Conservation (phyloP, 2,797 vertebrate genomes). For the Cyclura pinguis region DNA sequence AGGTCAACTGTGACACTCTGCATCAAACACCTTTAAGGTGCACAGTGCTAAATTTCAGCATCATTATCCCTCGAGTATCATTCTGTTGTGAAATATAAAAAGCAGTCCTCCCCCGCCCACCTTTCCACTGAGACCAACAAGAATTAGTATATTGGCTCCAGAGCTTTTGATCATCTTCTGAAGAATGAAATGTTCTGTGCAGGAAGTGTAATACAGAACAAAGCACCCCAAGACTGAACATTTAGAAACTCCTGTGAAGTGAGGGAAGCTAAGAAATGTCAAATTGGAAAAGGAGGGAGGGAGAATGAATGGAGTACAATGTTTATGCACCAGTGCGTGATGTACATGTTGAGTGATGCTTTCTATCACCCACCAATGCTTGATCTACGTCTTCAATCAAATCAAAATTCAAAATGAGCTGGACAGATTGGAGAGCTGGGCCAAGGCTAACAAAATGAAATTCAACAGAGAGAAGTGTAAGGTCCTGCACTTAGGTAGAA, state of each 20-base stretch:
- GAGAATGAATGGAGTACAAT: no score
- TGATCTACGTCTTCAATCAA: no score
- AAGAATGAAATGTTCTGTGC: background rate
- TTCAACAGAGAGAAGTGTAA: no score
- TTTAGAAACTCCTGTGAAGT: background rate
- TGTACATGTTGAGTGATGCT: background rate
- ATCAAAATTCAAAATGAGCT: no score
- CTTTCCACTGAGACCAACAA: background rate
- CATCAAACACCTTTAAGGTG: conserved; percentile 1
- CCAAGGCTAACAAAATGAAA: no score
- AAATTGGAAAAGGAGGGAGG: no score
- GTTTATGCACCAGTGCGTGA: no score
- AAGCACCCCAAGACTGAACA: background rate
- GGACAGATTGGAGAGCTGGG: no score
- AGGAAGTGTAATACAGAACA: background rate
- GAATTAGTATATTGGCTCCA: background rate
- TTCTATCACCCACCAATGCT: no score
- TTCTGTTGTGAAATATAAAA: conserved; percentile 9
- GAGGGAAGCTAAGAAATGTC: background rate
- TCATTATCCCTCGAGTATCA: background rate
- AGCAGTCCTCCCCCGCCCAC: no score
- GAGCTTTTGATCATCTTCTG: background rate
- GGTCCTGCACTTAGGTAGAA: no score
- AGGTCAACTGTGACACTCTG: background rate
- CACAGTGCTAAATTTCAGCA: conserved; percentile 21